phyloP scores from a whole-genome alignment of 1,140 invertebrate genomes.

The Drosophila murphyi region DNA sequence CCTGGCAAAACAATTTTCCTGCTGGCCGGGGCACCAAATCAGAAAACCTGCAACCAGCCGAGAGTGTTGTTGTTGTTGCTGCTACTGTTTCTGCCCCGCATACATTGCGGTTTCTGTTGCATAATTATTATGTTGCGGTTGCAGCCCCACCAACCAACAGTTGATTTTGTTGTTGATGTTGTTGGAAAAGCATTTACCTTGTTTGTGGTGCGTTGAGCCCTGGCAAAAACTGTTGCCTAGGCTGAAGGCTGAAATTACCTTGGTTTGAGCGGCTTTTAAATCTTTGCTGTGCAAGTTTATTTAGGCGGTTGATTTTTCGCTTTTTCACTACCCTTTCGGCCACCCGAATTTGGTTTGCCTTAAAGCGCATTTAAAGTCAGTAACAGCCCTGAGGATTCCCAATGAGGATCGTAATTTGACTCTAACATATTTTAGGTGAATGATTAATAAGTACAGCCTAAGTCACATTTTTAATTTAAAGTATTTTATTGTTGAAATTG shows the following conservation, averaged over 20 bases:
- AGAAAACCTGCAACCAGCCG: conserved; percentile 49
- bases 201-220: conserved; percentile 73
- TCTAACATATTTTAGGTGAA: background rate
- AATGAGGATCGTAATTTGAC: conserved; percentile 5
- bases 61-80: conserved; percentile 18
- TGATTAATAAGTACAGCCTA: too few species aligned
- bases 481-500: too few species aligned
- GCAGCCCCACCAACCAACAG: conserved; percentile 36
- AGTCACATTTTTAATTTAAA: too few species aligned
- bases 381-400: background rate
- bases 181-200: conserved; percentile 79
- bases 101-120: conserved; percentile 81
- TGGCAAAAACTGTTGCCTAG: conserved; percentile 68
- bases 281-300: conserved; percentile 61
- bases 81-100: conserved; percentile 60
- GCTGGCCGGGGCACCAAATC: conserved; percentile 45
- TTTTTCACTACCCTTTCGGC: conserved; percentile 12
- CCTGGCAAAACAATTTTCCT: conserved; percentile 77
- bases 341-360: conserved; percentile 32
- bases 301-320: conserved; percentile 56
- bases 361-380: conserved; percentile 45
- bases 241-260: conserved; percentile 70
- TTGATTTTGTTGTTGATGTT: conserved; percentile 65
- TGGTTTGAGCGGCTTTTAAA: conserved; percentile 63
- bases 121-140: conserved; percentile 82